Base-by-base conservation (phyloP, 2,113 vertebrate genomes). In the Nibea coibor region DNA sequence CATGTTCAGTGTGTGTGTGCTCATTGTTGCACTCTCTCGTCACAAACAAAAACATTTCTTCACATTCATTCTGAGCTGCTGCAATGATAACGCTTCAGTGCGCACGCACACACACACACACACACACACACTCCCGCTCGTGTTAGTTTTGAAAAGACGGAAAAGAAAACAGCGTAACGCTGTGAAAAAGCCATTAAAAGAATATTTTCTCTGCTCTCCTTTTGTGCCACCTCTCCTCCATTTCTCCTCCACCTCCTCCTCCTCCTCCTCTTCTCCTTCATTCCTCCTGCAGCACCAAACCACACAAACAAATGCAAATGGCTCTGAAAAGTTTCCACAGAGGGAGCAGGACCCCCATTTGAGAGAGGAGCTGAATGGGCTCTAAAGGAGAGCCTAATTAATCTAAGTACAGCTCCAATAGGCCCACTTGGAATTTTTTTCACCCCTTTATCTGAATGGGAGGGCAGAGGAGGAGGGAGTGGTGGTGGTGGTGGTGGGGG, bases 241-340 rank as follows among this genome's bases (percentile, higher is more conserved):
- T 5, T 17, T 50, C 80, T 75, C 72, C 11, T 42, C 45, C 31
- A 15, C 14, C 48, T 50, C 80, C 28, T 5, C 5, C 20, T 20
- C 42, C 35, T 31, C 31, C 5, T 35, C 75, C 85, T 69, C 83
- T 15, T 39, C 57, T 75, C 70, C 82, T 89, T 84, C 68, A 35
- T 7, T 35, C 31, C 31, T 35, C 31, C 31, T 35, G 31, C 31
- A 35, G 31, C 31, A 7, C 31, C 31, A 35, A 35, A 35, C 82
- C 96, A 94, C 92, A 96, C 96, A 97, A 97, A 98, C 97, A 98
- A 96, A 98, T 98, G 97, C 97, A 97, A 98, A 98, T 97, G 94
- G 90, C 92, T 95, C 88, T 77, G 92, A 96, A 96, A 97, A 96
- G 95, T 96, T 93, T 93, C 88, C 93, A 96, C 93, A 95, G 95